Evolutionary conservation across 2,113 vertebrate genomes (phyloP), one percentile per base, ranked within the genome.

Genomic region (Nothoprocta pentlandii): DNA sequence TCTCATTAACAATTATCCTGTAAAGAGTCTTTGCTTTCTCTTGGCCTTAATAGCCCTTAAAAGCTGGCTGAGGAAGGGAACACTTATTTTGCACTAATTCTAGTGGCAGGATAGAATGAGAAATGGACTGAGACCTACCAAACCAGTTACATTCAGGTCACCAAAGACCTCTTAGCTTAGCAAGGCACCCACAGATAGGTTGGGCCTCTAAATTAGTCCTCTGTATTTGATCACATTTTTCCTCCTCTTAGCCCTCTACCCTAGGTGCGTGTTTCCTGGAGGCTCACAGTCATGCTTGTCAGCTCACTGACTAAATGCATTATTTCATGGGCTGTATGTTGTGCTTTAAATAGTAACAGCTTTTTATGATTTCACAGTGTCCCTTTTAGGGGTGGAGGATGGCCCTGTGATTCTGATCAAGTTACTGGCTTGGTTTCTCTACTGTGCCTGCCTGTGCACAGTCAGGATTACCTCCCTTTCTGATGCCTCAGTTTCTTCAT

Each of bases 101-200:
- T 34, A 36, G 42, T 67, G 26, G 12, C 69, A 10, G 26, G 80
- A 19, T 56, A 30, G 7, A 53, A 0, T 66, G 58, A 61, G 28
- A 46, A 62, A 23, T 39, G 12, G 10, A 36, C 3, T 15, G 64
- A 67, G 16, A 34, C 36, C 46, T 22, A 54, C 49, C 77, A 44
- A 41, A 15, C 16, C 41, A 5, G 34, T 34, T 54, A 34, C 39
- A 34, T 41, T n/a, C 22, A 66, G 36, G 22, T 32, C 6, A 25
- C 34, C 16, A 41, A 53, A 39, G 69, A 53, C 46, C 23, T 51
- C 23, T 51, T 51, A 41, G 70, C 13, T 25, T 73, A 47, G 11
- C 3, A 5, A 5, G 20, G 17, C 1, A n/a, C 12, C 3, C 0
- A 0, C 22, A 61, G 47, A 47, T 47, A 66, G 62, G 19, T 30